Conservation (phyloP, 2,113 vertebrate species). For the Rhizomys pruinosus region DNA sequence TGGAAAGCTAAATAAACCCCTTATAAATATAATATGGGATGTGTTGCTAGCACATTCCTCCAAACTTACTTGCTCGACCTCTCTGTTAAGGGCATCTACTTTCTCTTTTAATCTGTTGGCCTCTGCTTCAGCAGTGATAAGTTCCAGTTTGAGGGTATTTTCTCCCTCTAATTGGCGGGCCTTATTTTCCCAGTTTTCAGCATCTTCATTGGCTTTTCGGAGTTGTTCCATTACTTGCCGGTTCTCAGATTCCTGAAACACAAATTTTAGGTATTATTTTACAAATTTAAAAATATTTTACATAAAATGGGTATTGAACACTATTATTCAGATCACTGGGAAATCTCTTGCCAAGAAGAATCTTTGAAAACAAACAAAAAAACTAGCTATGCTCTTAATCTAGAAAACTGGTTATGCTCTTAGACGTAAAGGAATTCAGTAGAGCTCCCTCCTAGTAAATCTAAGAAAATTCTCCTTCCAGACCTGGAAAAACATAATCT, state of each 20-base stretch:
- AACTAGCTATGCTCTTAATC: neutral
- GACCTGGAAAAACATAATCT: neutral
- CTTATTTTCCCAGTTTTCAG: slow-evolving; percentile 88
- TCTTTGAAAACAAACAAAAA: neutral
- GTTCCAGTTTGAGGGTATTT: slow-evolving; percentile 82
- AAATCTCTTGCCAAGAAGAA: neutral
- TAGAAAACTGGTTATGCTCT: slow-evolving; percentile 24
- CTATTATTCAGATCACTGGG: neutral
- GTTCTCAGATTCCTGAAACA: slow-evolving; percentile 87
- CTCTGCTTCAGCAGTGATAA: slow-evolving; percentile 85
- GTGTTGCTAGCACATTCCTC: neutral
- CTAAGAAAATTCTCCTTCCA: neutral
- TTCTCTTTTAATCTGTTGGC: slow-evolving; percentile 85
- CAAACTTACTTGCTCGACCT: slow-evolving; percentile 86
- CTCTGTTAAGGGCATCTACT: slow-evolving; percentile 84
- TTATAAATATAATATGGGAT: slow-evolving; percentile 24
- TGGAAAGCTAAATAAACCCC: slow-evolving; percentile 45
- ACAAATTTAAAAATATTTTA: slow-evolving; percentile 35
- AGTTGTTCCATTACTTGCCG: slow-evolving; percentile 86
- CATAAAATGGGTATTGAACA: slow-evolving; percentile 48
- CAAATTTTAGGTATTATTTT: slow-evolving; percentile 60
- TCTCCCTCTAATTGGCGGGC: slow-evolving; percentile 84
- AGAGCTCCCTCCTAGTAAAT: no score
- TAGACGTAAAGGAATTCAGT: neutral
- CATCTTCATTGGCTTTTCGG: slow-evolving; percentile 81